These are phyloP conservation scores for Agapornis roseicollis DNA, from an alignment of 2,113 vertebrate species.

Conservation along the genomic window DNA sequence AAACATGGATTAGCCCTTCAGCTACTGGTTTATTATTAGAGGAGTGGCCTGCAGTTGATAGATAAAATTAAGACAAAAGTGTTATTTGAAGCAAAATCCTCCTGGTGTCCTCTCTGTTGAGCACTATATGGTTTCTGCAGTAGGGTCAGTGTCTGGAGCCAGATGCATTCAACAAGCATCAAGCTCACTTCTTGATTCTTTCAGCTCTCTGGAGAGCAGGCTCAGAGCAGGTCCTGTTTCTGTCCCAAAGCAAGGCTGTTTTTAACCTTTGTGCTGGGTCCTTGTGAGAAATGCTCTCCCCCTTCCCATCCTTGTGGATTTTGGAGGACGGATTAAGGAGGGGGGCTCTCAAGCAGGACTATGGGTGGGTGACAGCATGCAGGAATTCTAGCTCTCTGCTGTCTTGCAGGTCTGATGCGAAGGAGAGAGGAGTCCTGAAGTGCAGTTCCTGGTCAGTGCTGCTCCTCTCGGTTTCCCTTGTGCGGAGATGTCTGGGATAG, in stretches of 20 bases:
- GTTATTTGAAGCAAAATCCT: neutral
- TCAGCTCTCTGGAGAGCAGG: neutral
- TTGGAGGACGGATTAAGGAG: neutral
- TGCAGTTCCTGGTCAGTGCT: neutral
- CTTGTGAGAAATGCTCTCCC: neutral
- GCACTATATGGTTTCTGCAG: neutral
- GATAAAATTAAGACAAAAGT: neutral
- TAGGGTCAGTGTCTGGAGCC: neutral
- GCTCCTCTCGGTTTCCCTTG: neutral
- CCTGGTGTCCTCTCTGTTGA: neutral
- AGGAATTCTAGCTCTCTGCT: neutral
- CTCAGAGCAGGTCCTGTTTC: neutral
- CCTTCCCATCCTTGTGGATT: neutral
- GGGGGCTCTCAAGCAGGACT: neutral
- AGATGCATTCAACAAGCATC: neutral
- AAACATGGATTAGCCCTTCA: neutral
- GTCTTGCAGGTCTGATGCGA: neutral
- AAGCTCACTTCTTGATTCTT: neutral
- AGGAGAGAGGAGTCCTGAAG: neutral
- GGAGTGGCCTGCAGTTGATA: neutral
- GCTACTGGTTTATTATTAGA: neutral
- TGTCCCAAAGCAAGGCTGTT: neutral
- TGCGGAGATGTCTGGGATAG: conserved; percentile 22
- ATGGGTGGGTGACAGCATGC: neutral
- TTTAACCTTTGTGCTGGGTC: neutral